Conservation (phyloP, 1,140 invertebrate genomes). For the Drosophila sproati region DNA sequence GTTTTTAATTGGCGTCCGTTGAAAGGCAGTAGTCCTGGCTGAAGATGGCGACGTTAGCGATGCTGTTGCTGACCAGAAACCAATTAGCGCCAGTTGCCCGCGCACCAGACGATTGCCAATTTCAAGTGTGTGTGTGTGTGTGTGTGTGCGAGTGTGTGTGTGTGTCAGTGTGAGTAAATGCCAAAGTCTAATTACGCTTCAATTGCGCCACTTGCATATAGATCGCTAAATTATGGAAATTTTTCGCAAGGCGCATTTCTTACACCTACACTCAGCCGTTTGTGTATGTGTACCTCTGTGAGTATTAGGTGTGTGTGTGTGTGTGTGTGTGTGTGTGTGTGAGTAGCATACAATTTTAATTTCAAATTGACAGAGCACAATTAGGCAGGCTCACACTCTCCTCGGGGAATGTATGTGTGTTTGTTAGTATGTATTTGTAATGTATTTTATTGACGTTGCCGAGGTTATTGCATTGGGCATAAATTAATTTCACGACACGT, state of each 20-base stretch:
- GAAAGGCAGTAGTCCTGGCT: slow-evolving; percentile 50
- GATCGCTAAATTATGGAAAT: slow-evolving; percentile 84
- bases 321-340: slow-evolving; percentile 25
- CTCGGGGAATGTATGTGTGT: slow-evolving; percentile 2
- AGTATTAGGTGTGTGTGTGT: slow-evolving; percentile 1
- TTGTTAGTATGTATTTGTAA: slow-evolving; percentile 53
- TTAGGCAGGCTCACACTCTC: slow-evolving; percentile 51
- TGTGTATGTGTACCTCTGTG: slow-evolving; percentile 12
- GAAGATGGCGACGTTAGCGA: slow-evolving; percentile 40
- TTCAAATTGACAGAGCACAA: slow-evolving; percentile 79
- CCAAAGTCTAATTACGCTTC: slow-evolving; percentile 83
- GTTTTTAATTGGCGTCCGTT: slow-evolving; percentile 80
- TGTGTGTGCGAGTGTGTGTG: background rate
- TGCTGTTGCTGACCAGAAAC: slow-evolving; percentile 71
- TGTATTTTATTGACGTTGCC: slow-evolving; percentile 84
- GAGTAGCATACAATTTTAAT: slow-evolving; percentile 68
- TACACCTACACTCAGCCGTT: slow-evolving; percentile 27
- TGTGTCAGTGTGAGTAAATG: slow-evolving; percentile 54
- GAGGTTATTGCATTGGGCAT: slow-evolving; percentile 84
- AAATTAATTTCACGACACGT: slow-evolving; percentile 84
- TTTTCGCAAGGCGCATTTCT: slow-evolving; percentile 81
- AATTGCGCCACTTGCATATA: slow-evolving; percentile 84
- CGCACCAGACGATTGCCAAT: slow-evolving; percentile 56
- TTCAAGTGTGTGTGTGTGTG: slow-evolving; percentile 32
- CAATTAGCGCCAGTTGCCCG: slow-evolving; percentile 73